phyloP scores from a whole-genome alignment of 1,140 invertebrate genomes.

The Saccostrea glomerata region DNA sequence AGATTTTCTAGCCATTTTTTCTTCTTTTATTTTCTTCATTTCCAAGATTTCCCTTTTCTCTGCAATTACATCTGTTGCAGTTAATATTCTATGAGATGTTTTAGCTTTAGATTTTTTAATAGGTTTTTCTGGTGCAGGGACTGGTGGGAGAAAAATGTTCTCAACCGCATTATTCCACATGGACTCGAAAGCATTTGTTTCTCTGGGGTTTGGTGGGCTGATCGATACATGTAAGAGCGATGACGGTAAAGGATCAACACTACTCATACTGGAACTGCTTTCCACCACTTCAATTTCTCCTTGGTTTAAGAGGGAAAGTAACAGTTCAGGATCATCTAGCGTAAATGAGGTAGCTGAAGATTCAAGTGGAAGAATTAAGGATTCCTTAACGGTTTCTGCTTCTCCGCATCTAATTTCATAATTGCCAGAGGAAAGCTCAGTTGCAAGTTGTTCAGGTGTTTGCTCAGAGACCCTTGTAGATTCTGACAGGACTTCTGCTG shows the following conservation, averaged over 20 bases:
- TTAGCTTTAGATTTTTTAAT: slow-evolving; percentile 20
- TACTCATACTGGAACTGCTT: background rate
- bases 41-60: slow-evolving; percentile 22
- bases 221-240: background rate
- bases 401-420: no score
- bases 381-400: no score
- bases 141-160: slow-evolving; percentile 22
- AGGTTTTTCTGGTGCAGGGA: background rate
- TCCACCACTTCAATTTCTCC: slow-evolving; percentile 2
- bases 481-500: no score
- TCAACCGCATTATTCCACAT: slow-evolving; percentile 28
- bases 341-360: background rate
- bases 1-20: no score
- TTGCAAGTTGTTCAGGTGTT: background rate
- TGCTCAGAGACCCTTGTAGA: background rate
- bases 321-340: slow-evolving; percentile 22
- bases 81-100: slow-evolving; percentile 42
- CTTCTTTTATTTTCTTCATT: background rate
- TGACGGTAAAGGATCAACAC: no score
- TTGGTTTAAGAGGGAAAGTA: background rate
- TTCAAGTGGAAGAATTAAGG: background rate
- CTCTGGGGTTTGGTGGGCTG: background rate
- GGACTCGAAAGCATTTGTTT: background rate
- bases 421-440: no score
- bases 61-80: slow-evolving; percentile 30